Base-by-base conservation (phyloP, 2,113 vertebrate species). In the Mirounga angustirostris region DNA sequence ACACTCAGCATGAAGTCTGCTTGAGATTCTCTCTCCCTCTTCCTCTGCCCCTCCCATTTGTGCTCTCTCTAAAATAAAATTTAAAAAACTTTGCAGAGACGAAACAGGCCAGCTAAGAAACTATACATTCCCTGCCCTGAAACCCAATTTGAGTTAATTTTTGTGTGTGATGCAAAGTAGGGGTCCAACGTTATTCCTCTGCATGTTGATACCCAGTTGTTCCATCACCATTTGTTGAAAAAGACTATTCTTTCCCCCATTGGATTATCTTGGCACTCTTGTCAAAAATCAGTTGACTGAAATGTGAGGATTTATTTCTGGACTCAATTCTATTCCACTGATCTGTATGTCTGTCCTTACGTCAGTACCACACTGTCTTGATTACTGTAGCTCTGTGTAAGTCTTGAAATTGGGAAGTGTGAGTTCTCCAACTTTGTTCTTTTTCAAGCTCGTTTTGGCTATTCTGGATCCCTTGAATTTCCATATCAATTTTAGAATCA, bases 381-480 rank as follows among this genome's bases (percentile, higher is more conserved):
- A 85, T 59, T 92, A 54, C 30, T 85, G 3, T 21, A 65, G 59
- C 28, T 86, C 73, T 79, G 59, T 56, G 10, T 61, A 85, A 59
- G 63, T 43, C 92, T 83, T 79, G 65, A 78, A 74, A 92, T 43
- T 22, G 33, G n/a, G 16, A 80, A 74, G 14, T 43, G 10, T 15
- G 36, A 71, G n/a, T 74, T 43, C 56, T 85, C 58, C 56, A 85
- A 22, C n/a, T 74, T 85, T 15, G 21, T 85, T 93, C 40, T 71
- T 94, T 69, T 79, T 65, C 46, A 85, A 59, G 56, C 16, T 94
- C 89, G 21, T 61, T 73, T 85, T 76, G 84, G 46, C 63, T 96
- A 67, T 58, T 71, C 36, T 80, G 24, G 19, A 43, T 85, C 65
- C 16, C 26, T 80, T 89, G 67, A 56, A 81, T 81, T 85, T 80